Conservation (phyloP, 1,140 invertebrate genomes). For the Drosophila prosaltans region DNA sequence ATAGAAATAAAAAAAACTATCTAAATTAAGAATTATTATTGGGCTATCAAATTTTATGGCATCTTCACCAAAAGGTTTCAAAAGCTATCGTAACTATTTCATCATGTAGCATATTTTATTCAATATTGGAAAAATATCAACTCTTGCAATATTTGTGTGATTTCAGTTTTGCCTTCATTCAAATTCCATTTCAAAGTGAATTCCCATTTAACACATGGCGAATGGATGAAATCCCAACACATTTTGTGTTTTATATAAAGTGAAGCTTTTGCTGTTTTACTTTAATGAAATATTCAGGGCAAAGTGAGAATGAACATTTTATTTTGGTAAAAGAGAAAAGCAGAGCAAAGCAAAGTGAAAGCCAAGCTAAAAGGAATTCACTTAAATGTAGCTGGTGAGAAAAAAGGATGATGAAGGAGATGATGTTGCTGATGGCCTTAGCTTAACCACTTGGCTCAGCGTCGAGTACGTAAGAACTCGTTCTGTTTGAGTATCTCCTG, state of each 20-base stretch:
- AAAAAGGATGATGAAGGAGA: conserved; percentile 14
- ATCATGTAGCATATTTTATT: no score
- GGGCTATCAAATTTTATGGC: no score
- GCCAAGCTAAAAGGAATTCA: conserved; percentile 59
- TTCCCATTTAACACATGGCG: conserved; percentile 7
- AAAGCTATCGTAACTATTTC: no score
- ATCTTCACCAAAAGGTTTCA: no score
- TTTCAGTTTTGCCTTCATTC: not conserved
- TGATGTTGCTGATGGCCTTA: conserved; percentile 23
- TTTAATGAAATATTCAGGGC: conserved; percentile 72
- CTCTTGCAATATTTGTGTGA: not conserved
- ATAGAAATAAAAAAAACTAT: no score
- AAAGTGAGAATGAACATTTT: conserved; percentile 44
- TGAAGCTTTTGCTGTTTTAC: conserved; percentile 72
- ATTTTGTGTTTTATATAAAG: conserved; percentile 63
- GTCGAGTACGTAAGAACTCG: conserved; percentile 57
- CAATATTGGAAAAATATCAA: not conserved
- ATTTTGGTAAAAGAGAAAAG: conserved; percentile 13
- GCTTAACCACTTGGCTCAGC: conserved; percentile 26
- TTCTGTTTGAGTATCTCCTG: conserved; percentile 78
- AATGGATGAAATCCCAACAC: conserved; percentile 41
- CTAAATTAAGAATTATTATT: no score
- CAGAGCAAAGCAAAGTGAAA: conserved; percentile 52
- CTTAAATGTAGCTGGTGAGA: conserved; percentile 45
- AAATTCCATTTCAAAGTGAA: conserved; percentile 8